Evolutionary conservation across 2,113 vertebrate genomes (phyloP).

Genomic region (Struthidea cinerea): DNA sequence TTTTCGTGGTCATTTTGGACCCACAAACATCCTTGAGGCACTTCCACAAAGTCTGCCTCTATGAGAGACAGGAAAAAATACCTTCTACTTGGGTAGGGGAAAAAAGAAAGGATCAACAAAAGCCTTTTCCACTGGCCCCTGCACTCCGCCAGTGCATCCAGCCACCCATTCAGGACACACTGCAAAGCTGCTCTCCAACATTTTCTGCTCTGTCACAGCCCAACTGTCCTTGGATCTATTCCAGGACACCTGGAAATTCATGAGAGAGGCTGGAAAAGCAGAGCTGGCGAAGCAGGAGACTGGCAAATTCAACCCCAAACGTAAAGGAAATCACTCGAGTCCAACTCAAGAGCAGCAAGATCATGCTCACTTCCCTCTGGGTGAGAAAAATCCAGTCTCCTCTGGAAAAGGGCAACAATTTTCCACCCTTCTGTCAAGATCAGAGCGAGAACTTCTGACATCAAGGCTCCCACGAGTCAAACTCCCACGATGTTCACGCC

Average conservation of each 20-base stretch:
- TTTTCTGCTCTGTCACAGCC: not conserved
- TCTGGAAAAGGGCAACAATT: not conserved
- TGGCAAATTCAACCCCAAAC: not conserved
- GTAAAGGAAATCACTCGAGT: fast-evolving
- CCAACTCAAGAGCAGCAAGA: not conserved
- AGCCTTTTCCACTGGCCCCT: not conserved
- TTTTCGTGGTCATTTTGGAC: not conserved
- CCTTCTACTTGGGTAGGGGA: not conserved
- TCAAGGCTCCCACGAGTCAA: not conserved
- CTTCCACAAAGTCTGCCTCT: not conserved
- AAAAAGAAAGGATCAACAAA: not conserved
- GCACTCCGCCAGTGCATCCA: not conserved
- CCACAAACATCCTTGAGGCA: not conserved
- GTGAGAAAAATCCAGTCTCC: not conserved
- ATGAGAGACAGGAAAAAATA: not conserved
- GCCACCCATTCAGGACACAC: not conserved
- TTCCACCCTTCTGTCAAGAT: not conserved
- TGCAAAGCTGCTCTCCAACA: not conserved
- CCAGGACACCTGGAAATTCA: not conserved
- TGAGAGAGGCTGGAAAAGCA: fast-evolving
- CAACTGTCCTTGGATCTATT: not conserved
- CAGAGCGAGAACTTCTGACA: not conserved
- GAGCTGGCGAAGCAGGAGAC: not conserved
- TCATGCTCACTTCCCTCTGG: not conserved
- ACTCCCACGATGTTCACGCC: fast-evolving